These are phyloP conservation scores for Protosalanx chinensis DNA, from an alignment of 2,797 vertebrate genomes.

Conservation along the genomic window DNA sequence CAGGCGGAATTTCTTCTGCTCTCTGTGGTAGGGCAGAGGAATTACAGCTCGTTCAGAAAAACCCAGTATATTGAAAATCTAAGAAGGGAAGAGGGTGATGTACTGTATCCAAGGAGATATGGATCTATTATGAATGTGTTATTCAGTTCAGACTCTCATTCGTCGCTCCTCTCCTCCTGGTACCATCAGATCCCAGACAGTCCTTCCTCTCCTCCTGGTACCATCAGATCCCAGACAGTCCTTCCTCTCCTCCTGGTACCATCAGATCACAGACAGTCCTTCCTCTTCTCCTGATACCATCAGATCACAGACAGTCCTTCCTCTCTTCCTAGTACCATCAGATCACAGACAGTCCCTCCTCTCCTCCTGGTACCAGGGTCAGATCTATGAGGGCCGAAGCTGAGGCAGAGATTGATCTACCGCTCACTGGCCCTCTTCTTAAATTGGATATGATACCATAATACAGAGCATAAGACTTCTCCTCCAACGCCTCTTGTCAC, in stretches of 20 bases:
- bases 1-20: slow-evolving; percentile 19
- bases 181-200: no score
- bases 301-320: no score
- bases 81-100: background rate
- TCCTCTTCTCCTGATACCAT: no score
- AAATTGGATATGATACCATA: slow-evolving; percentile 57
- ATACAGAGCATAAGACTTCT: slow-evolving; percentile 48
- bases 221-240: no score
- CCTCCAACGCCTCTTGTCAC: slow-evolving; percentile 46
- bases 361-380: background rate
- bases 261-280: no score
- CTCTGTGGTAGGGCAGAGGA: background rate
- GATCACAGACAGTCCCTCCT: no score
- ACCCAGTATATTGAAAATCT: background rate
- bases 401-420: slow-evolving; percentile 57
- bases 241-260: no score
- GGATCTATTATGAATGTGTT: background rate
- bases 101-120: background rate
- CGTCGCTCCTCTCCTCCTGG: no score
- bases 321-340: no score
- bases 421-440: slow-evolving; percentile 50
- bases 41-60: background rate
- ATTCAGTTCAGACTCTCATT: slow-evolving; percentile 20
- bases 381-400: slow-evolving; percentile 46
- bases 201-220: no score